Evolutionary conservation across 2,113 vertebrate species (phyloP), one percentile per base, ranked within the genome.

Genomic region (Myanophis thanlyinensis): DNA sequence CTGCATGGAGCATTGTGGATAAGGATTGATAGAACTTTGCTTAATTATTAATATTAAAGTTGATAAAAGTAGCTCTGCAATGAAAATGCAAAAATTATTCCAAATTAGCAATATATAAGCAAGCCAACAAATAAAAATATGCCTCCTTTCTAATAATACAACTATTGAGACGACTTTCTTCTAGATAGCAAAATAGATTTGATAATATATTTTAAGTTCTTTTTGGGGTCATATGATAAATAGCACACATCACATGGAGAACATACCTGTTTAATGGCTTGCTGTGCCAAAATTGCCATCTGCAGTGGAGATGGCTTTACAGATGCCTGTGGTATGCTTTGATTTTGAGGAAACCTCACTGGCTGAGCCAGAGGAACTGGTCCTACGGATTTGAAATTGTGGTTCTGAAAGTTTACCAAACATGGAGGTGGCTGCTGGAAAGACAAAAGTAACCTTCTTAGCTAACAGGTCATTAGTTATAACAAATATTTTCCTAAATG

Each of bases 241-340:
- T 15, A 40, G 1, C 54, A 25, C 8, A 22, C 5, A 54, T 52
- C 15, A 46, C 56, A 47, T 59, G n/a, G 44, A 49, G 9, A 89
- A 1, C n/a, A 51, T 95, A 98, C 98, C 98, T 98, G 98, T 85
- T 98, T 98, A 95, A 98, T 98, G 90, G 98, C 98, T 93, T 98
- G 98, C 53, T 98, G 98, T 40, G 97, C 97, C 97, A 98, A 96
- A 92, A 98, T 97, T 47, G 97, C 97, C 97, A 98, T 97, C 92
- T 98, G 97, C 6, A 98, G 67, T 1, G 98, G 98, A 53, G 91
- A 98, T 89, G 97, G 97, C 54, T 97, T 97, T 93, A 97, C 59
- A 90, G 96, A 87, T 96, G 96, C 97, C 30, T 97, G 96, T 53
- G 97, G 95, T 27, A 96, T 11, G 89, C 88, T 98, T 95, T 97